Base-by-base conservation (phyloP, 2,888 invertebrate species). In the Sarcophaga rosellei region DNA sequence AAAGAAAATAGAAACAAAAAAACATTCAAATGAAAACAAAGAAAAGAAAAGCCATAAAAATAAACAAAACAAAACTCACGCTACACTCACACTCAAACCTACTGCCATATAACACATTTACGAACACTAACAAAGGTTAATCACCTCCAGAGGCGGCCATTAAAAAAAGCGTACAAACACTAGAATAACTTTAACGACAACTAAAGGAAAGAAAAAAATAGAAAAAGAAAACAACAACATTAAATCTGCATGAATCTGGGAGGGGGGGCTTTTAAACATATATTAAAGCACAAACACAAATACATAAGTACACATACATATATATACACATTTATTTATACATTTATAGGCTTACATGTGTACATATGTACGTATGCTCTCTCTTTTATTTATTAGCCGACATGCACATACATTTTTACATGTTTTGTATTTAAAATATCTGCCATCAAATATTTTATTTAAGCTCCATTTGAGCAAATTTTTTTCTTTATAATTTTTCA, bases 121-220 rank as follows among this genome's bases (percentile, higher is more conserved):
- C 44, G 62, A 68, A 78, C n/a, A 73, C 72, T 59, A 62, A 44
- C 11, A 62, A 79, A 84, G 78, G 83, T 84, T 84, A 84, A 78
- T 84, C 83, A 84, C 83, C 83, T 79, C 78, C 45, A 35, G 68
- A 74, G 78, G 83, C 73, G 68, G 74, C 25, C 69, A 79, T 69
- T 63, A 69, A 72, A 78, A 73, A 44, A 47, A 63, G 21, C 63
- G 20, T n/a, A 47, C 45, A 65, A 47, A 20, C 57, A 61, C 47
- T 57, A 63, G 35, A 68, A 61, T 12, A 44, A 62, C 3, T 25
- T 35, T 61, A 53, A 61, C 17, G 53, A 69, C n/a, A 57, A 66
- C 53, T 35, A 35, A 35, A 10, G 35, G 17, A 53, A 57, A 53
- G 17, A 23, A 65, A 21, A 74, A 20, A n/a, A n/a, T n/a, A n/a